A percentile compares a stretch with the other conserved stretches of the same genome.
phyloP scores from a whole-genome alignment of 1,140 invertebrate genomes.

The Micrasema minimum region DNA sequence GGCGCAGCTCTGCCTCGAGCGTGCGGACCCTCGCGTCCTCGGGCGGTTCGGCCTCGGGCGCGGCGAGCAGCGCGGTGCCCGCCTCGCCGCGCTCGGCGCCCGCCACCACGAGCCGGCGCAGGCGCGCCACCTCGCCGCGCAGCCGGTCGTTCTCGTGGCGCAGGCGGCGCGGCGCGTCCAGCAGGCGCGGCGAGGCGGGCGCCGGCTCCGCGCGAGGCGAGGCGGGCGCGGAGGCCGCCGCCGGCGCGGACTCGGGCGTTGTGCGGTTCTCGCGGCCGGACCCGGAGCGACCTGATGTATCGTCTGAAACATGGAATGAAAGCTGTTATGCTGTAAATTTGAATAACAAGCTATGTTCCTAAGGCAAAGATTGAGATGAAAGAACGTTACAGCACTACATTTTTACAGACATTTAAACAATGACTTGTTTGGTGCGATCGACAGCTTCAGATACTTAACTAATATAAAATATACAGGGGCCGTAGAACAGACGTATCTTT shows the following conservation, averaged over 20 bases:
- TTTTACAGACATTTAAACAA: too few relatives aligned
- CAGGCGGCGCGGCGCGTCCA: slow-evolving; percentile 67
- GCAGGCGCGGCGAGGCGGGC: slow-evolving; percentile 63
- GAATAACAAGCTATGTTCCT: too few relatives aligned
- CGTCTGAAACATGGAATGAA: too few relatives aligned
- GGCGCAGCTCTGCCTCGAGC: slow-evolving; percentile 62
- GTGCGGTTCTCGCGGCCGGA: slow-evolving; percentile 46
- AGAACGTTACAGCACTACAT: too few relatives aligned
- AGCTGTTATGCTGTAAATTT: too few relatives aligned
- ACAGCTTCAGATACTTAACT: too few relatives aligned
- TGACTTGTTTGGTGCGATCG: too few relatives aligned
- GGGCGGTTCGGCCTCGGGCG: slow-evolving; percentile 53
- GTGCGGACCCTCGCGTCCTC: slow-evolving; percentile 47
- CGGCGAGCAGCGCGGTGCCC: slow-evolving; percentile 67
- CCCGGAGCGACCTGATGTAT: slow-evolving; percentile 50
- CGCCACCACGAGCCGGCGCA: slow-evolving; percentile 69
- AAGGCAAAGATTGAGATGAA: too few relatives aligned
- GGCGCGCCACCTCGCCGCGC: slow-evolving; percentile 66
- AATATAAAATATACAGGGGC: too few relatives aligned
- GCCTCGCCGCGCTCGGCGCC: slow-evolving; percentile 71
- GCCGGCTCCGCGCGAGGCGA: slow-evolving; percentile 63
- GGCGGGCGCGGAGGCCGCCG: slow-evolving; percentile 68
- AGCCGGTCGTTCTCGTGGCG: slow-evolving; percentile 74
- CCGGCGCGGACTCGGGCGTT: slow-evolving; percentile 56
- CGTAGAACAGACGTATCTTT: too few relatives aligned